phyloP scores from a whole-genome alignment of 2,888 invertebrate species.

The Spodoptera exigua region DNA sequence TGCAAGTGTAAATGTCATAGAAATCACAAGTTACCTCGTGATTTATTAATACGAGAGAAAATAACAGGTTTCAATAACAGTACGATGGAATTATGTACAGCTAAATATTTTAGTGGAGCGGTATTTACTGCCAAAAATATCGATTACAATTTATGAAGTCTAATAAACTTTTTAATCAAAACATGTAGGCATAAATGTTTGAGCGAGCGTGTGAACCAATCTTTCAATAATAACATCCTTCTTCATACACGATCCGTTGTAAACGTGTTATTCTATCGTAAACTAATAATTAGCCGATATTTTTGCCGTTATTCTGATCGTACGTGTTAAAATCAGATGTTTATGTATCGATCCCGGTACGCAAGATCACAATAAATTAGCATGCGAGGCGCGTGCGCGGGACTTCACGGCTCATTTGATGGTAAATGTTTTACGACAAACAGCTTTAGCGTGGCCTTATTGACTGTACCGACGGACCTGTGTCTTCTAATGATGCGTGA shows the following conservation, averaged over 20 bases:
- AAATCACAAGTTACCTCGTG: constrained; percentile 30
- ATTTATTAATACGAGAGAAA: constrained; percentile 26
- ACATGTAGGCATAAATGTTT: constrained; percentile 8
- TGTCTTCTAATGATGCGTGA: constrained; percentile 40
- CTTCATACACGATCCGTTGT: constrained; percentile 11
- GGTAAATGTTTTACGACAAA: constrained; percentile 67
- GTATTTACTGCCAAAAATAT: constrained; percentile 14
- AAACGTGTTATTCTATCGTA: constrained; percentile 19
- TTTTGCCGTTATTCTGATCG: constrained; percentile 28
- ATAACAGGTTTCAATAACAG: constrained; percentile 20
- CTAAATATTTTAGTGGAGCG: constrained; percentile 11
- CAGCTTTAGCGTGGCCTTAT: constrained; percentile 50
- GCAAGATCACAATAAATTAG: constrained; percentile 50
- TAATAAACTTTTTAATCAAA: constrained; percentile 17
- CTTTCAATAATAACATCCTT: constrained; percentile 19
- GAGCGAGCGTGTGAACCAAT: constrained; percentile 24
- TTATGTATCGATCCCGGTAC: constrained; percentile 19
- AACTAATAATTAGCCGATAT: constrained; percentile 36
- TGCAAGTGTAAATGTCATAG: constrained; percentile 31
- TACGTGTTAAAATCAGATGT: constrained; percentile 20
- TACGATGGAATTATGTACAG: constrained; percentile 1
- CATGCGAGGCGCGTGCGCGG: constrained; percentile 59
- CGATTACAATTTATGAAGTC: constrained; percentile 37
- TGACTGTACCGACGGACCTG: constrained; percentile 44
- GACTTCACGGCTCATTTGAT: constrained; percentile 69